Conservation (phyloP, 1,140 invertebrate genomes). For the Branchinecta lynchi region DNA sequence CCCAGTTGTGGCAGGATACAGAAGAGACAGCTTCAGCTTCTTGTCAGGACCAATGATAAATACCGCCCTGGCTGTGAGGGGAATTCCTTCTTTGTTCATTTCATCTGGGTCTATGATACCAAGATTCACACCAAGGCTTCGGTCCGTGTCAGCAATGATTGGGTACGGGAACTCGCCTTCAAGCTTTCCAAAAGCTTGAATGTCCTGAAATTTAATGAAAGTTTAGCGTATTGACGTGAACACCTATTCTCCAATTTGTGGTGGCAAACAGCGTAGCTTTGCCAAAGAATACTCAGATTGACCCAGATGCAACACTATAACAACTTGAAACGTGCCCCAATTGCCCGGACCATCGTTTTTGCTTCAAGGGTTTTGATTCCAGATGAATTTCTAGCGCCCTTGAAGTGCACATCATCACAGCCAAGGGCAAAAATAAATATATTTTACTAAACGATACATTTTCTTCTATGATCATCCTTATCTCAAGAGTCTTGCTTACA, state of each 20-base stretch:
- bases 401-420: no score
- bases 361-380: no score
- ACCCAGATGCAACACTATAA: no score
- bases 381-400: no score
- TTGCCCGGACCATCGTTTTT: no score
- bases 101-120: conserved; percentile 76
- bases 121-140: conserved; percentile 55
- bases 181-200: conserved; percentile 52
- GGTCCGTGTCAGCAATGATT: conserved; percentile 67
- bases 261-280: no score
- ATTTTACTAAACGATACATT: no score
- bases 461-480: no score
- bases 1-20: conserved; percentile 79
- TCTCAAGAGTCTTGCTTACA: no score
- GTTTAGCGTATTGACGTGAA: conserved; percentile 17
- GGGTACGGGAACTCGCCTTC: conserved; percentile 60
- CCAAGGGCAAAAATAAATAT: no score
- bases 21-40: conserved; percentile 64
- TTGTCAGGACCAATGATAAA: conserved; percentile 78
- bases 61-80: conserved; percentile 61
- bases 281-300: no score
- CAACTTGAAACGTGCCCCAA: no score
- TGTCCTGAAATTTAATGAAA: conserved; percentile 40
- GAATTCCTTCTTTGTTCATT: conserved; percentile 49
- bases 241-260: conserved; percentile 15